These are phyloP conservation scores for Xestia xanthographa DNA, from an alignment of 2,888 invertebrate genomes.

Conservation along the genomic window DNA sequence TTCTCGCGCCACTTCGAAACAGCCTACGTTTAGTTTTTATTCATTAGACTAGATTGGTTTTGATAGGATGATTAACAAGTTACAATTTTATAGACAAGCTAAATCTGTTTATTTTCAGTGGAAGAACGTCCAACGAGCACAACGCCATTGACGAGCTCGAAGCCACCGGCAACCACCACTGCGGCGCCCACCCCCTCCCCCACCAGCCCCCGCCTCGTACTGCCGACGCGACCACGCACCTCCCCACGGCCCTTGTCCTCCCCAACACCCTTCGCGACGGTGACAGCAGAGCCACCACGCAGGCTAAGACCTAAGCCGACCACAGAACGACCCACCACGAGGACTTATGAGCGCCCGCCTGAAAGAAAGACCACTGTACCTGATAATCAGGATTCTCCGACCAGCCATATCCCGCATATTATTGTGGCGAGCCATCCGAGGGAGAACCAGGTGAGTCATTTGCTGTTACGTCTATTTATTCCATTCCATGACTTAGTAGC, in stretches of 20 bases:
- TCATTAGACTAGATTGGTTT: not conserved
- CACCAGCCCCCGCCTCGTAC: slow-evolving; percentile 72
- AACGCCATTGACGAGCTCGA: slow-evolving; percentile 67
- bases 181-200: slow-evolving; percentile 61
- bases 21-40: not conserved
- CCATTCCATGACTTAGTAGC: not conserved
- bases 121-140: slow-evolving; percentile 86
- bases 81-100: not conserved
- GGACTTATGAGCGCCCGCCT: slow-evolving; percentile 83
- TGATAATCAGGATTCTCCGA: slow-evolving; percentile 84
- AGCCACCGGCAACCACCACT: slow-evolving; percentile 65
- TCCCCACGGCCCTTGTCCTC: slow-evolving; percentile 73
- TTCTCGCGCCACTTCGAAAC: not conserved
- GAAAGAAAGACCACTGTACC: slow-evolving; percentile 79
- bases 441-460: slow-evolving; percentile 92
- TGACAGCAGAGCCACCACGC: slow-evolving; percentile 69
- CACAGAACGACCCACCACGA: slow-evolving; percentile 83
- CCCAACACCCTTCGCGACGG: slow-evolving; percentile 74
- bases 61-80: not conserved
- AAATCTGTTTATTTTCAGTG: slow-evolving; percentile 69
- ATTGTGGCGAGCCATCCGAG: slow-evolving; percentile 93
- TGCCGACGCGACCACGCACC: slow-evolving; percentile 72
- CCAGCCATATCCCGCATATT: slow-evolving; percentile 89
- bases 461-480: not conserved
- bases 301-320: slow-evolving; percentile 75